Conservation (phyloP, 2,113 vertebrate genomes). For the Heterotilapia buettikoferi region DNA sequence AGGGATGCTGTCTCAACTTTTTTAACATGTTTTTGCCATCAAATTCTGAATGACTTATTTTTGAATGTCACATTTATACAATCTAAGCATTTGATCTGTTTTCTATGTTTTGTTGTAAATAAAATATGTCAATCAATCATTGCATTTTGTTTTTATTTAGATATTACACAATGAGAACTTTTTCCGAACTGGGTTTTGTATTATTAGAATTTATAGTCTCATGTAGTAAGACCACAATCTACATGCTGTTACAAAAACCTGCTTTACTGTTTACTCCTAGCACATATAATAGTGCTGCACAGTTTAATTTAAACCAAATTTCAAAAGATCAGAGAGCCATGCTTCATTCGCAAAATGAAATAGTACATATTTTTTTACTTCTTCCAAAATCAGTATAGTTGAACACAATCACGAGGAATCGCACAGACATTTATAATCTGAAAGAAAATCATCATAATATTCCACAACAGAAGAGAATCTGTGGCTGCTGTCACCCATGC, state of each 20-base stretch:
- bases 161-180: rapidly evolving
- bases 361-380: rapidly evolving
- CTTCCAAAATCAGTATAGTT: neutral
- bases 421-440: neutral
- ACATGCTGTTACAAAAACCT: neutral
- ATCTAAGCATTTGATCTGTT: neutral
- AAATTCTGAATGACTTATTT: neutral
- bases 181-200: rapidly evolving
- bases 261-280: neutral
- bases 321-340: neutral
- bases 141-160: neutral
- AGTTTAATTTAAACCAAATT: neutral
- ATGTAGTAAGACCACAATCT: neutral
- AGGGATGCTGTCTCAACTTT: neutral
- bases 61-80: neutral
- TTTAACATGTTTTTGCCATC: rapidly evolving
- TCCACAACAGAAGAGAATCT: rapidly evolving
- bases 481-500: neutral
- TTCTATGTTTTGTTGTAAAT: neutral
- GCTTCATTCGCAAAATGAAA: neutral
- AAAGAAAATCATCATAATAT: neutral
- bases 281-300: neutral
- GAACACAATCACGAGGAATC: rapidly evolving
- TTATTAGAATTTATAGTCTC: neutral
- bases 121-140: neutral